Conservation (phyloP, 1,140 invertebrate species). For the Globodera ellingtonae region DNA sequence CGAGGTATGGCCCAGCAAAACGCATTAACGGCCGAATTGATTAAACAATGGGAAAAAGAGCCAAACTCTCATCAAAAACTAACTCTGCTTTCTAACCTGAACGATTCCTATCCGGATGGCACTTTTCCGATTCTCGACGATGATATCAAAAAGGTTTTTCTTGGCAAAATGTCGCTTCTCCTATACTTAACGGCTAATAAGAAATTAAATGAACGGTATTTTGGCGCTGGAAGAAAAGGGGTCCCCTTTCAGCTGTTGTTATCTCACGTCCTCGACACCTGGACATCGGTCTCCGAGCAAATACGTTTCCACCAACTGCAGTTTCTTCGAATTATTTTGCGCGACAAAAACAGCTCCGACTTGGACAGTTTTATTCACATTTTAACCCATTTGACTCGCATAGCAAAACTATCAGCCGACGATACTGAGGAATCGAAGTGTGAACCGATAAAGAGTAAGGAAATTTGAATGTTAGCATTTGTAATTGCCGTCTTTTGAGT, state of each 20-base stretch:
- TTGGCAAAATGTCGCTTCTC: conserved; percentile 6
- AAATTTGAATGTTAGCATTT: not conserved
- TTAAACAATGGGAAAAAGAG: not conserved
- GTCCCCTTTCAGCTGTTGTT: not conserved
- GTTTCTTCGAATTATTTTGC: conserved; percentile 45
- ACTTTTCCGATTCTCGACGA: conserved; percentile 16
- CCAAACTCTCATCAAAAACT: not conserved
- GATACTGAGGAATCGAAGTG: not conserved
- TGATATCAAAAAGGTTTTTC: conserved; percentile 24
- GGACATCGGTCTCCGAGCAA: conserved; percentile 6
- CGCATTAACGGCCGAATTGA: not conserved
- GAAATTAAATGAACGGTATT: not conserved
- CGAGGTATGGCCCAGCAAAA: not conserved
- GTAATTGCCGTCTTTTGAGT: conserved; percentile 44
- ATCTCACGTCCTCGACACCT: not conserved
- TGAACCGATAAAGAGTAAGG: not conserved
- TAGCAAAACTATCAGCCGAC: not conserved
- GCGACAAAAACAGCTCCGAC: conserved; percentile 39
- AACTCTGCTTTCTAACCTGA: not conserved
- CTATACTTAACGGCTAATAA: not conserved
- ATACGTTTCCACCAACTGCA: conserved; percentile 11
- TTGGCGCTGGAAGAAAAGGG: not conserved
- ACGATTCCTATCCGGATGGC: not conserved
- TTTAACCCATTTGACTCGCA: not conserved
- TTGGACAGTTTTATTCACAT: conserved; percentile 28